These are phyloP conservation scores for Isaurus tuberculatus DNA, from an alignment of 92 coral and sea anemone species.

Conservation along the genomic window DNA sequence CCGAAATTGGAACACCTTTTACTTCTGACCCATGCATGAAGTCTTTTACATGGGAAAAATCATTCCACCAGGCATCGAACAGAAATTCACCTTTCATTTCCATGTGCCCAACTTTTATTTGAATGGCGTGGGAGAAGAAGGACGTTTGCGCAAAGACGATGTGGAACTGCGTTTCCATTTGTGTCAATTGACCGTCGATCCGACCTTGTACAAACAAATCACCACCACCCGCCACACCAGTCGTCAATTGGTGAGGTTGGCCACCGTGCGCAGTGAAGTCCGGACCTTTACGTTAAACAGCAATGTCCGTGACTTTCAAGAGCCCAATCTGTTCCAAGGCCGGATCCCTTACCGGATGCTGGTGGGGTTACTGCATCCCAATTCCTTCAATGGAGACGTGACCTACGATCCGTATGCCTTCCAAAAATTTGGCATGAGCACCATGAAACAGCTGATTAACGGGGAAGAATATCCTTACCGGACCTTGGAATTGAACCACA, in stretches of 20 bases:
- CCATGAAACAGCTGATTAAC: constrained; percentile 38
- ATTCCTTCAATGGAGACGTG: background rate
- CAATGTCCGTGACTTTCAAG: background rate
- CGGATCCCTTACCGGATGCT: constrained; percentile 15
- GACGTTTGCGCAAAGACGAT: too few species aligned
- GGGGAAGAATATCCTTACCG: constrained; percentile 57
- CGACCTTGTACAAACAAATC: constrained; percentile 4
- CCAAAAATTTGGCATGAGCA: background rate
- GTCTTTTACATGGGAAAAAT: too few species aligned
- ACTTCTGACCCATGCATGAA: background rate
- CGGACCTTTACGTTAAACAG: background rate
- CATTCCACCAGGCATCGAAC: background rate
- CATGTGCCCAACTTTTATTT: background rate
- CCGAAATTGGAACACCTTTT: too few species aligned
- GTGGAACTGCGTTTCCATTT: background rate
- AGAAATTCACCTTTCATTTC: background rate
- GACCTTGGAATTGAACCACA: constrained; percentile 8
- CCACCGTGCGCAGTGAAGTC: background rate
- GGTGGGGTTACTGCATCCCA: background rate
- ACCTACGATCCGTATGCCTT: background rate
- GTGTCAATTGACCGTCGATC: background rate
- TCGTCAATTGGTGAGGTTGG: background rate
- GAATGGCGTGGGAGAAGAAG: background rate
- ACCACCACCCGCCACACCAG: background rate
- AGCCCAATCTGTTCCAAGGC: background rate